Conservation (phyloP, 1,140 invertebrate genomes). For the Drosophila carrolli region DNA sequence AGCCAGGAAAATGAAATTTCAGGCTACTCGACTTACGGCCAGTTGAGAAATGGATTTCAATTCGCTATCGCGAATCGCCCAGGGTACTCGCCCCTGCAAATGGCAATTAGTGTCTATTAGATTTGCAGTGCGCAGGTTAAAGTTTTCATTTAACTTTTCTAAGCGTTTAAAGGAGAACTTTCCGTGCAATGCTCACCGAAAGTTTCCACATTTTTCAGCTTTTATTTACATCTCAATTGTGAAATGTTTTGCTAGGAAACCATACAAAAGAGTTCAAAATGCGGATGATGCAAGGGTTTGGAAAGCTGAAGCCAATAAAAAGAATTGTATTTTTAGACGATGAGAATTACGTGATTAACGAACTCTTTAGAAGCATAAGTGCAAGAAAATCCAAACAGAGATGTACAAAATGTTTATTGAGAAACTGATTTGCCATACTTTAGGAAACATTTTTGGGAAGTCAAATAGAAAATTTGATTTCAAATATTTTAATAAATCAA, state of each 20-base stretch:
- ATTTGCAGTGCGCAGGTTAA: constrained; percentile 6
- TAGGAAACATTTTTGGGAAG: neutral
- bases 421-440: constrained; percentile 9
- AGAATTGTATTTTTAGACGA: constrained; percentile 28
- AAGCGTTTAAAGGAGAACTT: neutral
- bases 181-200: neutral
- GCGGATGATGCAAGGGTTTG: constrained; percentile 56
- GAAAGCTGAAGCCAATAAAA: constrained; percentile 2
- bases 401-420: constrained; percentile 5
- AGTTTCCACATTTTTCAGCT: constrained; percentile 1
- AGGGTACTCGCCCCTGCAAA: constrained; percentile 34
- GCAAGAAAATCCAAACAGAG: constrained; percentile 11
- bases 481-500: too few relatives aligned
- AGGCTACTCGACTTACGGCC: constrained; percentile 23
- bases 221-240: constrained; percentile 59
- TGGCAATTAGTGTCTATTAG: constrained; percentile 71
- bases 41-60: constrained; percentile 52
- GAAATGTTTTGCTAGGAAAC: constrained; percentile 51
- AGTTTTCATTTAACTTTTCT: constrained; percentile 5
- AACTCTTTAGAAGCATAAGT: constrained; percentile 26
- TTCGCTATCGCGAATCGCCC: constrained; percentile 16
- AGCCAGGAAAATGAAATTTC: constrained; percentile 56
- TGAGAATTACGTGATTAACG: constrained; percentile 30
- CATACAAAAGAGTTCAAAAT: constrained; percentile 34
- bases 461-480: too few relatives aligned